Evolutionary conservation across 2,888 invertebrate genomes (phyloP).

Genomic region (Galeopsomyia nigrocyanea): DNA sequence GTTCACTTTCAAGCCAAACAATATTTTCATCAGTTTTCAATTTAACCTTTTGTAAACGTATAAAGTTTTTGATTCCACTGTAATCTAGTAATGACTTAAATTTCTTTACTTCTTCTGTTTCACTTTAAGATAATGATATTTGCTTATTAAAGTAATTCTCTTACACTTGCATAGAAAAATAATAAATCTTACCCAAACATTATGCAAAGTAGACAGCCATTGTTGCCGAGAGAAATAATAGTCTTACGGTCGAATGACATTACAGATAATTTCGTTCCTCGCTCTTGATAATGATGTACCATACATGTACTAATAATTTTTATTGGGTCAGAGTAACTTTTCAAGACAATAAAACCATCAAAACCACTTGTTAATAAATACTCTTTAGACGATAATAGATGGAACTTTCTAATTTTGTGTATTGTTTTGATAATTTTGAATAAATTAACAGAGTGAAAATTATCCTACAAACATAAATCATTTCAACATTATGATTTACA

Average conservation of each 20-base stretch:
- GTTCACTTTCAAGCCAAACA: conserved; percentile 55
- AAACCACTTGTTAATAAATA: conserved; percentile 66
- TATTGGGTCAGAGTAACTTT: conserved; percentile 56
- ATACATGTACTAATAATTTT: conserved; percentile 58
- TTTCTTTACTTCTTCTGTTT: conserved; percentile 4
- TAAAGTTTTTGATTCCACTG: neutral
- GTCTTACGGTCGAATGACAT: conserved; percentile 64
- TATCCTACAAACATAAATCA: conserved; percentile 48
- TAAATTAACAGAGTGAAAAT: conserved; percentile 50
- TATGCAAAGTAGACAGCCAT: conserved; percentile 59
- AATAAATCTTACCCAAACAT: conserved; percentile 16
- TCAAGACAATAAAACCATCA: conserved; percentile 69
- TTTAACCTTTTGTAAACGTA: conserved; percentile 1
- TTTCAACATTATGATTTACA: neutral
- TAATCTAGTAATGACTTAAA: neutral
- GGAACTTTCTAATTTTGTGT: conserved; percentile 67
- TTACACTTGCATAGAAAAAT: neutral
- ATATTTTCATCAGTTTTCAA: neutral
- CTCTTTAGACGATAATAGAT: conserved; percentile 55
- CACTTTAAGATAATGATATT: conserved; percentile 1
- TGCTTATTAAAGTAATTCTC: neutral
- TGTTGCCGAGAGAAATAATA: conserved; percentile 69
- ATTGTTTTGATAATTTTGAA: conserved; percentile 54
- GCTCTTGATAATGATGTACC: conserved; percentile 67
- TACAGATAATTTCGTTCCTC: conserved; percentile 70